Conservation (phyloP, 2,797 vertebrate genomes). For the Pangasius mekongensis region DNA sequence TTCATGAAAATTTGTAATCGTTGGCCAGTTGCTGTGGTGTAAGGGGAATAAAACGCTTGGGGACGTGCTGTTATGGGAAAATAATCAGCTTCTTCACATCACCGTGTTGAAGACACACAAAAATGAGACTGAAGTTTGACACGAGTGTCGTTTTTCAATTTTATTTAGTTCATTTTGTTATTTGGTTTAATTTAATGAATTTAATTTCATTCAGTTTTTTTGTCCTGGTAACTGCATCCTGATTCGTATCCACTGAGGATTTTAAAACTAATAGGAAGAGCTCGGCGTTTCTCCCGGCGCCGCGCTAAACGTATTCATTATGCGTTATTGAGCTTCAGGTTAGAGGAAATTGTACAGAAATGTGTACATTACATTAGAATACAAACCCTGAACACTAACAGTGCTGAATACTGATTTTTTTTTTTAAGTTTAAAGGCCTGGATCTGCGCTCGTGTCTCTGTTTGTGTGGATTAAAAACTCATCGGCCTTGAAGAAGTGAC, state of each 20-base stretch:
- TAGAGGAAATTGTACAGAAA: not conserved
- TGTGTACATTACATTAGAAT: not conserved
- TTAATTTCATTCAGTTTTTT: not conserved
- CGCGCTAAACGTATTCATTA: not conserved
- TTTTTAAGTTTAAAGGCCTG: not conserved
- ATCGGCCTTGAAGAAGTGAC: conserved; percentile 10
- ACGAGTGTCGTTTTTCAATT: not conserved
- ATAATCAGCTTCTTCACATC: not conserved
- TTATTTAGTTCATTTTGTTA: not conserved
- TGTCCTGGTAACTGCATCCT: not conserved
- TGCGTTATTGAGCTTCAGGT: not conserved
- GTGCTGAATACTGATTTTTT: not conserved
- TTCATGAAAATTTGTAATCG: not conserved
- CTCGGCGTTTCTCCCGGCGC: not conserved
- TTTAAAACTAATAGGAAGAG: not conserved
- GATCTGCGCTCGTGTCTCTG: not conserved
- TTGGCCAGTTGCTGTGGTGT: not conserved
- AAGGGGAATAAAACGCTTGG: not conserved
- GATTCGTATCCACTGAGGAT: not conserved
- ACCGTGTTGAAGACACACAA: not conserved
- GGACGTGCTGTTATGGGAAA: not conserved
- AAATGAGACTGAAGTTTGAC: not conserved
- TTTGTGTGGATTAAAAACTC: not conserved
- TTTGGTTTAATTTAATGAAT: not conserved
- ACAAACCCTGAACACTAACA: not conserved